Conservation (phyloP, 1,140 invertebrate species). For the Rhyzopertha dominica region DNA sequence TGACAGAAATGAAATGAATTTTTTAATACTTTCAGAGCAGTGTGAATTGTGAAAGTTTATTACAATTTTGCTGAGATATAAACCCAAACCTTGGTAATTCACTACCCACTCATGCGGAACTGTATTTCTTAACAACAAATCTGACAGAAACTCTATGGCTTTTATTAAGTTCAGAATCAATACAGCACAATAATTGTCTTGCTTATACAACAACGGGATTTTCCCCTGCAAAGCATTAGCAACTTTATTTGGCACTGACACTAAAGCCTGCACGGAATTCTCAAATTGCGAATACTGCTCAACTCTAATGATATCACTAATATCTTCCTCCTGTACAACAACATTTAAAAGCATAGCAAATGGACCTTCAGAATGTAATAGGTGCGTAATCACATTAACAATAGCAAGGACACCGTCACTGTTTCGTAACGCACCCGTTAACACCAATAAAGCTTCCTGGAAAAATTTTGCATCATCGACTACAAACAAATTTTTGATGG, state of each 20-base stretch:
- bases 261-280: constrained; percentile 55
- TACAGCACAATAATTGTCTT: constrained; percentile 54
- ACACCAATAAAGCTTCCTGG: constrained; percentile 51
- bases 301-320: constrained; percentile 25
- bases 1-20: constrained; percentile 47
- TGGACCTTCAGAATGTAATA: constrained; percentile 55
- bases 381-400: too few species aligned
- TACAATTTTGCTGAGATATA: constrained; percentile 58
- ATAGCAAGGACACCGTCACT: too few species aligned
- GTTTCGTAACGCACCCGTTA: too few species aligned
- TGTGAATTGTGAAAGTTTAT: constrained; percentile 49
- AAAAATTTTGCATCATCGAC: constrained; percentile 52
- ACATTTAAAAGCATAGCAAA: constrained; percentile 47
- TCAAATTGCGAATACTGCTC: constrained; percentile 47
- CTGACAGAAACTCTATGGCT: constrained; percentile 53
- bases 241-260: constrained; percentile 60
- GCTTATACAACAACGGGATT: constrained; percentile 53
- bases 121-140: constrained; percentile 41
- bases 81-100: constrained; percentile 49
- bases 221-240: constrained; percentile 58
- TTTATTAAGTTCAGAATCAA: constrained; percentile 57
- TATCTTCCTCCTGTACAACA: constrained; percentile 27
- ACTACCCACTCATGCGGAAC: constrained; percentile 23
- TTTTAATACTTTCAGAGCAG: constrained; percentile 43
- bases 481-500: constrained; percentile 46